Conservation (phyloP, 2,113 vertebrate species). For the Erinaceus europaeus region DNA sequence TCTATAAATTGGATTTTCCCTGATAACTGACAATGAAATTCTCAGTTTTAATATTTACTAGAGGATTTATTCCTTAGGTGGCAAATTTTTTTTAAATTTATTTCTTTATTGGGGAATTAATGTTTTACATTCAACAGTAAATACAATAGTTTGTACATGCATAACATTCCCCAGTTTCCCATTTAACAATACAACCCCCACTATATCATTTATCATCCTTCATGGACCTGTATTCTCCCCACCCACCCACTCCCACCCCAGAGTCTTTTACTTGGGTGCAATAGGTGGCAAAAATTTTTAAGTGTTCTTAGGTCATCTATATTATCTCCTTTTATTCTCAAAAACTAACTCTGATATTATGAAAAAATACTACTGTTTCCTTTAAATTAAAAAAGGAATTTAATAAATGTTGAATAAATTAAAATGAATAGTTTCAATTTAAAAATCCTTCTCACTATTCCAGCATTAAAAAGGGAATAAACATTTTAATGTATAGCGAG, state of each 20-base stretch:
- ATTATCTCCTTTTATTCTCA: slow-evolving; percentile 28
- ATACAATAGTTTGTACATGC: too few species aligned
- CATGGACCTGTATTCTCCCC: too few species aligned
- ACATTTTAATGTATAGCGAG: too few species aligned
- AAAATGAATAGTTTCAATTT: slow-evolving; percentile 41
- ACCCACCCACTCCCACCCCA: too few species aligned
- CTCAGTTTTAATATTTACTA: slow-evolving; percentile 44
- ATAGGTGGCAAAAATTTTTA: background rate
- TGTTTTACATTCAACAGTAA: too few species aligned
- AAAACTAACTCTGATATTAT: slow-evolving; percentile 33
- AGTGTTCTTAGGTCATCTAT: background rate
- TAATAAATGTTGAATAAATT: slow-evolving; percentile 37
- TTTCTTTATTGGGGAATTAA: too few species aligned
- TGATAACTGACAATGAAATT: slow-evolving; percentile 3
- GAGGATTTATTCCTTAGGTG: slow-evolving; percentile 16
- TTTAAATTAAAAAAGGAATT: slow-evolving; percentile 12
- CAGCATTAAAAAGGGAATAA: slow-evolving; percentile 50
- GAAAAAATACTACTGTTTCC: slow-evolving; percentile 27
- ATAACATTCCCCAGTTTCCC: too few species aligned
- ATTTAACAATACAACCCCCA: too few species aligned
- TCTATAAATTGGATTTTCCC: slow-evolving; percentile 41
- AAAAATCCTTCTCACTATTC: slow-evolving; percentile 46
- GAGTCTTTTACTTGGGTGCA: background rate
- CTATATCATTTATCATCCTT: too few species aligned
- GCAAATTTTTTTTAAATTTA: too few species aligned